A percentile compares a stretch with the other conserved stretches of the same genome.
Conservation (phyloP, 2,113 vertebrate genomes). For the Mormyrus iriodes region DNA sequence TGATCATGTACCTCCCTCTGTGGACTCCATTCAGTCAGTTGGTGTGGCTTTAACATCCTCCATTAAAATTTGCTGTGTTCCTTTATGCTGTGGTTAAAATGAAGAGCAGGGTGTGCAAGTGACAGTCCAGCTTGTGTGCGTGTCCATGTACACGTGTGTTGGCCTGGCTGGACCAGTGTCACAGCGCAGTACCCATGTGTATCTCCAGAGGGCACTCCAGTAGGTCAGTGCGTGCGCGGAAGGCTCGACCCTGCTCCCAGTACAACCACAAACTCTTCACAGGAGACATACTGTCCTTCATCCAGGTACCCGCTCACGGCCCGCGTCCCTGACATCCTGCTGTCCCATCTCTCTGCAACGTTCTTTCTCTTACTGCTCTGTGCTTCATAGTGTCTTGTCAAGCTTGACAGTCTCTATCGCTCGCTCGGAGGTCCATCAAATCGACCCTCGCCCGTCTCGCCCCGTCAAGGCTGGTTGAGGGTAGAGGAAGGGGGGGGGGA, state of each 20-base stretch:
- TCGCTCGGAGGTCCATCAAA: neutral
- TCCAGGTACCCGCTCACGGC: constrained; percentile 61
- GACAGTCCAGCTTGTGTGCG: neutral
- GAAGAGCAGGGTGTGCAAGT: neutral
- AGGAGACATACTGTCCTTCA: constrained; percentile 72
- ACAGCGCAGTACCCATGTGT: constrained; percentile 46
- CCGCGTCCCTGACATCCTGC: neutral
- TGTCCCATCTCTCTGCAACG: neutral
- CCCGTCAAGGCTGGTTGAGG: neutral
- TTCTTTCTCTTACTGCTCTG: constrained; percentile 27
- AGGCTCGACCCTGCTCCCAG: constrained; percentile 66
- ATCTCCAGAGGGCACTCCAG: constrained; percentile 65
- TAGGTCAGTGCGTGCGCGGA: constrained; percentile 63
- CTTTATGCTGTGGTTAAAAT: neutral
- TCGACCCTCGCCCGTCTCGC: neutral
- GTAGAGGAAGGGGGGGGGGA: neutral
- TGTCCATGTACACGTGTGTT: constrained; percentile 10
- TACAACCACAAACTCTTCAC: constrained; percentile 79
- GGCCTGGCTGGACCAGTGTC: constrained; percentile 26
- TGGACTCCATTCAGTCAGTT: neutral
- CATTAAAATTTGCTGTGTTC: neutral
- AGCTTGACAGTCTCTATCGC: neutral
- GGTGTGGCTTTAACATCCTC: neutral
- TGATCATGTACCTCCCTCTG: neutral
- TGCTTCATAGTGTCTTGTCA: neutral